A percentile compares a stretch with the other conserved stretches of the same genome.
phyloP scores from a whole-genome alignment of 2,888 invertebrate species.

The Trisateles emortualis region DNA sequence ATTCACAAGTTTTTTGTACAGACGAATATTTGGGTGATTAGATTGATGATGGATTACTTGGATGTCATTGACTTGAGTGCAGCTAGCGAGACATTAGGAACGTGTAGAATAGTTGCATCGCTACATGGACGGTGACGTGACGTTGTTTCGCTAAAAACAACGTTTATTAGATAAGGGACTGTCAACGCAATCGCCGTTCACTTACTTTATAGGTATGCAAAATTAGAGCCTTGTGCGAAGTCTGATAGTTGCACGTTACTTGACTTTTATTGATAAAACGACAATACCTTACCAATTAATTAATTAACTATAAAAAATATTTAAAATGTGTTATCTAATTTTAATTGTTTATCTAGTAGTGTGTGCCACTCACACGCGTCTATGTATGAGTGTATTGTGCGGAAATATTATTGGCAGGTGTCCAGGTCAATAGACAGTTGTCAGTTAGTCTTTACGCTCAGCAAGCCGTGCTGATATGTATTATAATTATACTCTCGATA shows the following conservation, averaged over 20 bases:
- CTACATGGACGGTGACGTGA: conserved; percentile 1
- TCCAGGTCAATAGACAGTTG: conserved; percentile 56
- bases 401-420: conserved; percentile 56
- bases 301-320: conserved; percentile 23
- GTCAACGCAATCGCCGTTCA: background rate
- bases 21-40: too few relatives aligned
- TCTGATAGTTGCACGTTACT: conserved; percentile 3
- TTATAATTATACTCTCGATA: conserved; percentile 56
- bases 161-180: too few relatives aligned
- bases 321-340: conserved; percentile 27
- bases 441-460: conserved; percentile 47
- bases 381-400: conserved; percentile 45
- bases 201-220: background rate
- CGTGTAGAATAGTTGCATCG: background rate
- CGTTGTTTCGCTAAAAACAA: too few relatives aligned
- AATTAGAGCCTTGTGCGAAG: conserved; percentile 13
- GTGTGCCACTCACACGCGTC: conserved; percentile 27
- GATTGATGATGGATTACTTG: conserved; percentile 16
- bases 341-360: conserved; percentile 41
- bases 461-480: conserved; percentile 54
- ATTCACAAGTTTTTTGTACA: background rate
- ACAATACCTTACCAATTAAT: conserved; percentile 13
- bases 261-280: conserved; percentile 16
- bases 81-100: conserved; percentile 33
- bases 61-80: conserved; percentile 37